Base-by-base conservation (phyloP, 2,113 vertebrate genomes). In the Cyprinodon brontotheroides region DNA sequence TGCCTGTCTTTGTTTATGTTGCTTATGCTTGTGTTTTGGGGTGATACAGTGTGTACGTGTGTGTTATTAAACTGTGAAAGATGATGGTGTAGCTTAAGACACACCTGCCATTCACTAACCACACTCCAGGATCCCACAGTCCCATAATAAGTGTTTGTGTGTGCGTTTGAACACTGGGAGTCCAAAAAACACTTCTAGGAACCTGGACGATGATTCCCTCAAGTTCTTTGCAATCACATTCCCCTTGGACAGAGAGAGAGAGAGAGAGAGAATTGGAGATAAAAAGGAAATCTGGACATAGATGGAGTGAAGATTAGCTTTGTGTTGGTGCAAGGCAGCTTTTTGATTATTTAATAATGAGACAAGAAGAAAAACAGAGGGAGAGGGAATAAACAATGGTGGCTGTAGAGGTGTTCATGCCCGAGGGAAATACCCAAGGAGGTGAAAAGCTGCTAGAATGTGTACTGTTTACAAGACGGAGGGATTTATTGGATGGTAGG, bases 1-100 rank as follows among this genome's bases (percentile, higher is more conserved):
- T 71, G 63, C n/a, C 37, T 1, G 14, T 68, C 66, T 36, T 68
- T 82, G 75, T 84, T 86, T 89, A 84, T 72, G 47, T 66, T 8
- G 68, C 75, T 73, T 11, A 41, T 63, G 76, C 41, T 48, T 70
- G 65, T 65, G 65, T 68, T 62, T 65, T 62, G 68, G 64, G 11
- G 79, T 50, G 37, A 37, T 14, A 12, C 38, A 4, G 38, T 63
- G 48, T 68, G 65, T 59, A 4, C 38, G 63, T 73, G 61, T 53
- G 76, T 77, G 41, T 71, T 84, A 61, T 79, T 70, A 66, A 60
- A 64, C 47, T 40, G 59, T 63, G 20, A 40, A 68, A 61, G 50
- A 47, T 38, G 45, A 74, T 74, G 63, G 73, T 67, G 70, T 70
- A 48, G 70, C 74, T 60, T 70, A 1, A 69, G 48, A 68, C 38